Evolutionary conservation across 2,797 vertebrate genomes (phyloP).

Genomic region (Champsocephalus gunnari): DNA sequence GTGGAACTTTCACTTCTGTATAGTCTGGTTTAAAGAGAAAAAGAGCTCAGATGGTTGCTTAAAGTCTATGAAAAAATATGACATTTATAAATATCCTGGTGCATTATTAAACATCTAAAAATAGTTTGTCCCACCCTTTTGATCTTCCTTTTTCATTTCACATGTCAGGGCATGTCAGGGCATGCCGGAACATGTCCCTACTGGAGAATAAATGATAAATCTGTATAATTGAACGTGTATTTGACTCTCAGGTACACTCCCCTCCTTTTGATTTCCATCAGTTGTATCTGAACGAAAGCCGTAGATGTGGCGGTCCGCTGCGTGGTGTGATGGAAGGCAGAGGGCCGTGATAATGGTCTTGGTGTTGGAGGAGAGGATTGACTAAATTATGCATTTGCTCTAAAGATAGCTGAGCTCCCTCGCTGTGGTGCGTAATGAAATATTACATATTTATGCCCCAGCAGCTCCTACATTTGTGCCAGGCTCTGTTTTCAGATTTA

Average conservation of each 20-base stretch:
- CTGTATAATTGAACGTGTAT: neutral
- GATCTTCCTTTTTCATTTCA: neutral
- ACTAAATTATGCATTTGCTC: constrained; percentile 71
- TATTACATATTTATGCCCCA: constrained; percentile 52
- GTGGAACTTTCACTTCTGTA: neutral
- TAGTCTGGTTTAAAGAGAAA: no score
- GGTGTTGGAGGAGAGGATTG: constrained; percentile 28
- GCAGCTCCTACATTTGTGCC: constrained; percentile 15
- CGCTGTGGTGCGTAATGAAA: constrained; percentile 43
- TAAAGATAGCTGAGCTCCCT: constrained; percentile 64
- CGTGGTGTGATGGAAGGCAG: constrained; percentile 3
- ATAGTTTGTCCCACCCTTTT: neutral
- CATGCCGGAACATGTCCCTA: neutral
- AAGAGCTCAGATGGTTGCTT: neutral
- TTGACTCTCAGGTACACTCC: neutral
- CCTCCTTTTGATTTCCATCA: neutral
- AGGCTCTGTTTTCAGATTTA: constrained; percentile 13
- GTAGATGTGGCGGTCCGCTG: neutral
- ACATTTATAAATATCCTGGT: neutral
- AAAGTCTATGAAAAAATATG: neutral
- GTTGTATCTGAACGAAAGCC: neutral
- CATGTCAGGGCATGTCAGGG: neutral
- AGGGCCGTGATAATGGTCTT: constrained; percentile 19
- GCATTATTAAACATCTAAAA: neutral
- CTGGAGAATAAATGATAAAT: no score